These are phyloP conservation scores for Pterostichus madidus DNA, from an alignment of 2,888 invertebrate species.

Conservation along the genomic window DNA sequence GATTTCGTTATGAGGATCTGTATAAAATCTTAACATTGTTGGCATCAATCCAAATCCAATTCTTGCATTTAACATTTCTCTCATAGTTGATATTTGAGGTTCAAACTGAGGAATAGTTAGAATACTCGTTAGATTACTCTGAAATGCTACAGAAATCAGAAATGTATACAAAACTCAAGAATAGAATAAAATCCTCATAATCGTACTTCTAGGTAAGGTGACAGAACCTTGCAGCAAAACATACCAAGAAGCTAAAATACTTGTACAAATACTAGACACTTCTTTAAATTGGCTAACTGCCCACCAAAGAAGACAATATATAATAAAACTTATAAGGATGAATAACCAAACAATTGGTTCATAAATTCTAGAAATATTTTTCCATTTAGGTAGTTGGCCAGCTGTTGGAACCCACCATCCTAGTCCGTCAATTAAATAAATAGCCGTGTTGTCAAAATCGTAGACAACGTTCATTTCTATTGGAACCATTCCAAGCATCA, in stretches of 20 bases:
- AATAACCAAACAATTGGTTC: conserved; percentile 2
- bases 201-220: neutral
- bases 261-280: neutral
- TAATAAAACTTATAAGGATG: neutral
- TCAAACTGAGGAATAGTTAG: conserved; percentile 48
- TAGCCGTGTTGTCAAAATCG: conserved; percentile 1
- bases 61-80: conserved; percentile 5
- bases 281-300: neutral
- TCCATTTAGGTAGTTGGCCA: neutral
- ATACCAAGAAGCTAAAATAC: neutral
- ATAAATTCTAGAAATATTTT: conserved; percentile 15
- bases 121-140: conserved; percentile 40
- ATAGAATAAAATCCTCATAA: conserved; percentile 10
- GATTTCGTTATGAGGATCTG: neutral
- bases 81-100: conserved; percentile 40
- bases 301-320: conserved; percentile 18
- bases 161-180: conserved; percentile 41
- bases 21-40: conserved; percentile 14
- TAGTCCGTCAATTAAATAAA: conserved; percentile 15
- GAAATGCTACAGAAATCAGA: conserved; percentile 32
- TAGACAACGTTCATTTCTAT: conserved; percentile 2
- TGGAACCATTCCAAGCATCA: conserved; percentile 36
- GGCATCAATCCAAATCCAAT: conserved; percentile 5
- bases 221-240: conserved; percentile 12
- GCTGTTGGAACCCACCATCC: conserved; percentile 1